These are phyloP conservation scores for Indicator maculatus DNA, from an alignment of 2,113 vertebrate genomes.

Conservation along the genomic window DNA sequence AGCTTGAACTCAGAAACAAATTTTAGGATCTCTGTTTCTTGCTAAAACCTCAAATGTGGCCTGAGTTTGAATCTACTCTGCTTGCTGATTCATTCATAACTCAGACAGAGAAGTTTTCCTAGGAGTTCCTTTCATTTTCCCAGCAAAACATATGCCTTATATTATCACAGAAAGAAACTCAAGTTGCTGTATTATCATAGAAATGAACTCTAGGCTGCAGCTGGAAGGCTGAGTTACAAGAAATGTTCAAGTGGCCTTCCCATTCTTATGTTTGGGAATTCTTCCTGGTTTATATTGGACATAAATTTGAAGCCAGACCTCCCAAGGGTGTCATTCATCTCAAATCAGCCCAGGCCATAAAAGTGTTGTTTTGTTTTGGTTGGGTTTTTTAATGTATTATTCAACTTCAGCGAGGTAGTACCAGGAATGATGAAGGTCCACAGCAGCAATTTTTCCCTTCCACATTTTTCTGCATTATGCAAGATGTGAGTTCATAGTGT, in stretches of 20 bases:
- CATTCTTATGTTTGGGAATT: neutral
- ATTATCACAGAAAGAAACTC: neutral
- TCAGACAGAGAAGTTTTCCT: neutral
- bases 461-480: neutral
- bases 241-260: neutral
- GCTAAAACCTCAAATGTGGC: neutral
- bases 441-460: neutral
- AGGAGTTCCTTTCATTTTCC: neutral
- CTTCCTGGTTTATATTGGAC: neutral
- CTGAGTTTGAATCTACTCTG: neutral
- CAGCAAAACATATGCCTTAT: neutral
- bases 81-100: neutral
- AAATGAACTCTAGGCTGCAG: neutral
- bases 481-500: neutral
- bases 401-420: neutral
- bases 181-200: neutral
- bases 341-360: neutral
- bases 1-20: neutral
- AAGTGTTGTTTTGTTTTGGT: too few relatives aligned
- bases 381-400: neutral
- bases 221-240: neutral
- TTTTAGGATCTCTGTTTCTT: neutral
- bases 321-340: neutral
- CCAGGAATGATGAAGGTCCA: neutral
- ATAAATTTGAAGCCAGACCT: neutral